Conservation (phyloP, 2,797 vertebrate genomes). For the Acestrorhynchus altus region DNA sequence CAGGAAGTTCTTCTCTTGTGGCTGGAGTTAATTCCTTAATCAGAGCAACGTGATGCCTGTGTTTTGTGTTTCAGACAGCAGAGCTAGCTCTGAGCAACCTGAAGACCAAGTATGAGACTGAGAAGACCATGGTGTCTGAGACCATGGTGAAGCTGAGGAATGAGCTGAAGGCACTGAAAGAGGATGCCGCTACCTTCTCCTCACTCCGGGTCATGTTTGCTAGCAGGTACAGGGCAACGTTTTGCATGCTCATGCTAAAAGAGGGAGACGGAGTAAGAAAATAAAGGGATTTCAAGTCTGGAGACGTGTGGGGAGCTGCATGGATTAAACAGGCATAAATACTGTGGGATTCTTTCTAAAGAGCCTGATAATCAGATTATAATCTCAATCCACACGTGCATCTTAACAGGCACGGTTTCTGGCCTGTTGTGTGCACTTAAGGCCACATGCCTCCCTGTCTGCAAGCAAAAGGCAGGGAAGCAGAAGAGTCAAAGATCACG, state of each 20-base stretch:
- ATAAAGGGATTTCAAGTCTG: neutral
- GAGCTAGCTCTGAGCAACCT: slow-evolving; percentile 86
- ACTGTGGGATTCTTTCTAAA: slow-evolving; percentile 27
- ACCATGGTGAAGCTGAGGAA: slow-evolving; percentile 87
- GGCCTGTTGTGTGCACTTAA: slow-evolving; percentile 1
- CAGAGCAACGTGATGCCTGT: neutral
- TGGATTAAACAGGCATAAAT: slow-evolving; percentile 40
- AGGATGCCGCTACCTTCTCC: slow-evolving; percentile 88
- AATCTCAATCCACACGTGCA: slow-evolving; percentile 63
- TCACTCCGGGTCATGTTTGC: slow-evolving; percentile 87
- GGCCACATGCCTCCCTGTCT: neutral
- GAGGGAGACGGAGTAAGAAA: neutral
- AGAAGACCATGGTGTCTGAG: slow-evolving; percentile 85
- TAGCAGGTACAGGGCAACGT: slow-evolving; percentile 76
- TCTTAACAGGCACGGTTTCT: slow-evolving; percentile 64
- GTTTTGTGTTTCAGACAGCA: slow-evolving; percentile 77
- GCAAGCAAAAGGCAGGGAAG: slow-evolving; percentile 17
- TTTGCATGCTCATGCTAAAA: neutral
- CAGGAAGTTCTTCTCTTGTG: neutral
- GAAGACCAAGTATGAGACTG: slow-evolving; percentile 87
- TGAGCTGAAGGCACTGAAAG: slow-evolving; percentile 87
- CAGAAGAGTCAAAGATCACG: neutral
- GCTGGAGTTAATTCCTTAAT: neutral
- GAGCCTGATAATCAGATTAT: slow-evolving; percentile 73
- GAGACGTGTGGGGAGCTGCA: slow-evolving; percentile 13